Percentiles rank a stretch among this genome's conserved stretches.
Conservation (phyloP, 2,888 invertebrate genomes). For the Octonoba sinensis region DNA sequence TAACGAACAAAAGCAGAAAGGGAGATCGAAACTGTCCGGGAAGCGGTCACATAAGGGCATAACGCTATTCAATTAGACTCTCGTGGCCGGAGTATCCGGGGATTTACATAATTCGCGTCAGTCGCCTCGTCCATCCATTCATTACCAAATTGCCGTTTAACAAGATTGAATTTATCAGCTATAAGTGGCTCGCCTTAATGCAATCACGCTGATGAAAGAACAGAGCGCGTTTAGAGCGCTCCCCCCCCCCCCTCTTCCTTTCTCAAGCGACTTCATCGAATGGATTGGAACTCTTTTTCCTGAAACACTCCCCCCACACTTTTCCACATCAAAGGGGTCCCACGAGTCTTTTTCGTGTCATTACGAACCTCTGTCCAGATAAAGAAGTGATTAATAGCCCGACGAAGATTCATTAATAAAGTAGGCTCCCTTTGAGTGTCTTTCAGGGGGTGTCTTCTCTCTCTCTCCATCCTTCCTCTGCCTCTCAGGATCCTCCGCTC, state of each 20-base stretch:
- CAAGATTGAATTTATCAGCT: slow-evolving; percentile 66
- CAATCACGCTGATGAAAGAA: slow-evolving; percentile 65
- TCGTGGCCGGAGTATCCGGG: slow-evolving; percentile 50
- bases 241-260: slow-evolving; percentile 2
- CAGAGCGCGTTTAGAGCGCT: slow-evolving; percentile 26
- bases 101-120: slow-evolving; percentile 65
- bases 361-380: slow-evolving; percentile 63
- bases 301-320: slow-evolving; percentile 10
- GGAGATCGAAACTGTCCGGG: slow-evolving; percentile 14
- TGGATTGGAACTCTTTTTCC: slow-evolving; percentile 23
- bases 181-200: slow-evolving; percentile 65
- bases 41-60: slow-evolving; percentile 50
- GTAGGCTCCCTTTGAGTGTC: slow-evolving; percentile 58
- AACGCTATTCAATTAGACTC: slow-evolving; percentile 60
- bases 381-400: slow-evolving; percentile 64
- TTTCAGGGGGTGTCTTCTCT: slow-evolving; percentile 22
- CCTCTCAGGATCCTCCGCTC: slow-evolving; percentile 25
- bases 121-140: slow-evolving; percentile 60
- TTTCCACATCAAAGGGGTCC: slow-evolving; percentile 56
- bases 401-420: slow-evolving; percentile 62
- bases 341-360: slow-evolving; percentile 62
- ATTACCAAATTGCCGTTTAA: slow-evolving; percentile 66
- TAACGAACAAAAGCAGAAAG: slow-evolving; percentile 48
- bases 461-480: slow-evolving; percentile 7
- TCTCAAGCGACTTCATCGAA: slow-evolving; percentile 14